Evolutionary conservation across 2,797 vertebrate species (phyloP).

Genomic region (Brachyalestes nurse): DNA sequence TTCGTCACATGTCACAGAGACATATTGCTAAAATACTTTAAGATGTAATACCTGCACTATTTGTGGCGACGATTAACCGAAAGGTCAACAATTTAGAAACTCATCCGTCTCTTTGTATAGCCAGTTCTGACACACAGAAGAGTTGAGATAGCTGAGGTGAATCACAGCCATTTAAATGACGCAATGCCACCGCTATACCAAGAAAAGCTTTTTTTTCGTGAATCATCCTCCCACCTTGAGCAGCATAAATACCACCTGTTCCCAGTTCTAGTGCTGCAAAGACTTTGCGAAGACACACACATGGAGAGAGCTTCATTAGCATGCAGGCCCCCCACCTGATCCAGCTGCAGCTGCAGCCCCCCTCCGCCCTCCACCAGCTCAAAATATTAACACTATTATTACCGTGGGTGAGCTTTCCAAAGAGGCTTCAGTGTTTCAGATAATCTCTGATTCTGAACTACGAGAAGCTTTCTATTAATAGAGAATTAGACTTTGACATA

Average conservation of each 20-base stretch:
- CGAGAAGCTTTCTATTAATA: background rate
- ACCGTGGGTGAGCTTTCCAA: background rate
- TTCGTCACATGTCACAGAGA: background rate
- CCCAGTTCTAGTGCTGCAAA: conserved; percentile 40
- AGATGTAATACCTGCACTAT: background rate
- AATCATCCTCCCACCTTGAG: conserved; percentile 61
- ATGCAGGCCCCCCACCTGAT: conserved; percentile 52
- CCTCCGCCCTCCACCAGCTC: background rate
- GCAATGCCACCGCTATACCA: conserved; percentile 50
- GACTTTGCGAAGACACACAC: conserved; percentile 40
- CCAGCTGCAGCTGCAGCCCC: conserved; percentile 43
- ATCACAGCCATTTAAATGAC: conserved; percentile 53
- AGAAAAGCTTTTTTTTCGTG: conserved; percentile 49
- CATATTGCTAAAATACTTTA: background rate
- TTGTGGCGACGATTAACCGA: background rate
- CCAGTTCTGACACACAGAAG: conserved; percentile 42
- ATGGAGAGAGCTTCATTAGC: conserved; percentile 50
- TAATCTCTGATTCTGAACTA: background rate
- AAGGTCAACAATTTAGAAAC: conserved; percentile 2
- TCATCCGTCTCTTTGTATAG: conserved; percentile 20
- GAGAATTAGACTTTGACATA: conserved; percentile 9
- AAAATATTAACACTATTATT: conserved; percentile 45
- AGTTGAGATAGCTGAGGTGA: conserved; percentile 38
- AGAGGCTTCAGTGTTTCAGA: background rate
- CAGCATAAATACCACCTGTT: conserved; percentile 65